Conservation (phyloP, 2,797 vertebrate species). For the Chaenodraco wilsoni region DNA sequence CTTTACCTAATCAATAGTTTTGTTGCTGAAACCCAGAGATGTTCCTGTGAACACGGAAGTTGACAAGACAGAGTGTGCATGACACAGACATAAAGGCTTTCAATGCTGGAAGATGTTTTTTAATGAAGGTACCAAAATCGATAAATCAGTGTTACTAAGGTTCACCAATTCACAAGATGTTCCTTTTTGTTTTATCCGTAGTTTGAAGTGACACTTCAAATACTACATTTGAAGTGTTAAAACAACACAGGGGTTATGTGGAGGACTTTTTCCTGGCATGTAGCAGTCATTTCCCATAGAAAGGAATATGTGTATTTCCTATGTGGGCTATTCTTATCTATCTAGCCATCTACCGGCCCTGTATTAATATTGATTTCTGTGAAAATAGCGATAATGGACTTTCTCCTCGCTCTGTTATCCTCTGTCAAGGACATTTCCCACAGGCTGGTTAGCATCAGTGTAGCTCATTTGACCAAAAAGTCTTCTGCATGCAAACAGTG, state of each 20-base stretch:
- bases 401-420: background rate
- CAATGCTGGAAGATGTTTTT: background rate
- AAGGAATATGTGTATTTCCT: background rate
- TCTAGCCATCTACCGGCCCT: background rate
- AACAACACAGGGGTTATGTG: background rate
- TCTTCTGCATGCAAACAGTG: conserved; percentile 7
- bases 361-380: conserved; percentile 8
- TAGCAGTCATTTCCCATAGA: background rate
- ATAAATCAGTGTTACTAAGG: background rate
- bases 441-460: conserved; percentile 1
- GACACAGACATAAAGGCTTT: too few species aligned
- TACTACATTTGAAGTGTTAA: background rate
- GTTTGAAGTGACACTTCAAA: too few species aligned
- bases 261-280: background rate
- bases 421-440: conserved; percentile 31
- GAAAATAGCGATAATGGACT: background rate
- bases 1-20: too few species aligned
- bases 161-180: background rate
- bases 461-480: conserved; percentile 8
- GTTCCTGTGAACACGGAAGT: too few species aligned
- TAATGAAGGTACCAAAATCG: background rate
- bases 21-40: too few species aligned
- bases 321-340: background rate
- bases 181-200: background rate
- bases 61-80: too few species aligned